These are phyloP conservation scores for Eupsittula cactorum DNA, from an alignment of 2,113 vertebrate species.

Conservation along the genomic window DNA sequence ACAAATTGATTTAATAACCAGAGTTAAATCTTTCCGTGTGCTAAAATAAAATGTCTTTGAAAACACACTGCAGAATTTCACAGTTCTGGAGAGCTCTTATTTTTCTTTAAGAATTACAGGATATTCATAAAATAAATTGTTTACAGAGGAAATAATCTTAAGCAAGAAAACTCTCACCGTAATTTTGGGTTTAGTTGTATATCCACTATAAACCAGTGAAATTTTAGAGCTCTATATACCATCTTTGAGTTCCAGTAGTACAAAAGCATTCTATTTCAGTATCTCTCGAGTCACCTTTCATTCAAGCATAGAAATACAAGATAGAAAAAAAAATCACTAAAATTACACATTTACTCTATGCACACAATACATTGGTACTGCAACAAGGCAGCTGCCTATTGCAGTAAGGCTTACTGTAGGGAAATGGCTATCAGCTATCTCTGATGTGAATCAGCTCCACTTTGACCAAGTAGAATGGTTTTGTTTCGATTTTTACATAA, in stretches of 20 bases:
- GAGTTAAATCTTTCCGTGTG: background rate
- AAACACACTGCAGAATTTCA: background rate
- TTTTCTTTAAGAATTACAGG: background rate
- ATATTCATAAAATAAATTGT: background rate
- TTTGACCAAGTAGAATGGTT: background rate
- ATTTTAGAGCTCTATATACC: background rate
- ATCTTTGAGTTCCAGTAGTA: background rate
- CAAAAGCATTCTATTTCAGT: background rate
- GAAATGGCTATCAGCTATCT: background rate
- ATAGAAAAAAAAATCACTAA: background rate
- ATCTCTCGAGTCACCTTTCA: background rate
- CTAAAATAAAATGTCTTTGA: background rate
- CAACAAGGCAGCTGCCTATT: background rate
- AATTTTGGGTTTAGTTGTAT: background rate
- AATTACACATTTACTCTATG: background rate
- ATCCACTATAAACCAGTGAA: background rate
- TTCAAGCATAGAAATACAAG: background rate
- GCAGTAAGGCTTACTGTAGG: background rate
- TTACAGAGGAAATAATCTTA: background rate
- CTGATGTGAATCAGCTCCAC: background rate
- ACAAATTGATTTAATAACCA: background rate
- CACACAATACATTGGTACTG: background rate
- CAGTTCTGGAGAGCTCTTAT: background rate
- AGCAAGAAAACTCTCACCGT: background rate
- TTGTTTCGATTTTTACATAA: background rate